Evolutionary conservation across 2,797 vertebrate genomes (phyloP).

Genomic region (Cephalopachus bancanus): DNA sequence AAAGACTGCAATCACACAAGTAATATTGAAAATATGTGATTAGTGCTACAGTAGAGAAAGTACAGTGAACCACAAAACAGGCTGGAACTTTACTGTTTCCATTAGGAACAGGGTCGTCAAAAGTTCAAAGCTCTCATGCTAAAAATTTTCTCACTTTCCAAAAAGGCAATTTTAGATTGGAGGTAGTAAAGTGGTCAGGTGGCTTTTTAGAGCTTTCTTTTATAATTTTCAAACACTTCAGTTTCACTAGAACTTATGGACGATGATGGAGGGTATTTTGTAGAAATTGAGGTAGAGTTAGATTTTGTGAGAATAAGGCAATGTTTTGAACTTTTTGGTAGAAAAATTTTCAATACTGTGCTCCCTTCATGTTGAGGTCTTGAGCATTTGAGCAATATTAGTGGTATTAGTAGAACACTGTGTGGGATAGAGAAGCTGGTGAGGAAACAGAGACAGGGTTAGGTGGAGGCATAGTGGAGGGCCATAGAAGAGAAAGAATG

Average conservation of each 20-base stretch:
- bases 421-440: background rate
- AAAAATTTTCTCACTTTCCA: background rate
- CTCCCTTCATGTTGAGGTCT: background rate
- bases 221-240: background rate
- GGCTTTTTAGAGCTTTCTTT: background rate
- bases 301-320: background rate
- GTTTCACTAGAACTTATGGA: background rate
- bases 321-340: background rate
- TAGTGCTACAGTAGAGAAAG: background rate
- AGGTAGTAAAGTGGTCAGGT: background rate
- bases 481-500: background rate
- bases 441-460: background rate
- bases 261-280: background rate
- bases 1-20: background rate
- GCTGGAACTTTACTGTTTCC: background rate
- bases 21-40: background rate
- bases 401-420: background rate
- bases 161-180: background rate
- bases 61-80: background rate
- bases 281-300: background rate
- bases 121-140: background rate
- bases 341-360: background rate
- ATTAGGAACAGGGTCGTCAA: background rate
- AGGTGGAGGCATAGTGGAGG: too few species aligned
- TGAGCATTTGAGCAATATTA: background rate